Base-by-base conservation (phyloP, 1,140 invertebrate species). In the Drosophila erecta region DNA sequence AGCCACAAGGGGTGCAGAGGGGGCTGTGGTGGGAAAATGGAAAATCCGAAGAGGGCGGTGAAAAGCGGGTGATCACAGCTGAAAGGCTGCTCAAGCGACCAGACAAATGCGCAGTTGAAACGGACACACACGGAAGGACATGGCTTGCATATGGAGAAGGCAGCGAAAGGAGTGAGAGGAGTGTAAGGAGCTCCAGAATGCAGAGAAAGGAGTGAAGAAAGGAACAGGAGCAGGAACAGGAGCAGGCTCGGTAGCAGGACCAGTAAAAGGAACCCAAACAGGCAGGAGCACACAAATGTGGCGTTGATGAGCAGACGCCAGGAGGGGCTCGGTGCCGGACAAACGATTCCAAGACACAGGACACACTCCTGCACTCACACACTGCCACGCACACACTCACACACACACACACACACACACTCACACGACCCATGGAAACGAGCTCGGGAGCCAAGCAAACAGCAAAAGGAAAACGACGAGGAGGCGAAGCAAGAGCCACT, bases 71-170 rank as follows among this genome's bases (percentile, higher is more conserved):
- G 43, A 70, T 44, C 79, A 72, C 84, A 87, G 84, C 72, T 87
- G 83, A 87, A 83, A 87, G 76, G 81, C 67, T 87, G 83, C 76
- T 87, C 83, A 86, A 86, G 81, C 79, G 83, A 79, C 79, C 83
- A 86, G 83, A 78, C 83, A 86, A 87, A 87, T 87, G 83, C 66
- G 50, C 76, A 89, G 84, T 80, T 77, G 69, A 74, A 89, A 77
- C 73, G 81, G 74, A 75, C 79, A 67, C 54, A 66, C 53, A 65
- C 22, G 59, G 61, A 69, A 51, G 64, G 44, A 76, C 74, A 69
- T 54, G 57, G 47, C 50, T 76, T n/a, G 59, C 49, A 30, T 50
- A 38, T 57, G 62, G 43, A 53, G 38, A 41, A 58, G n/a, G 44
- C 33, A 44, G 43, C 51, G 49, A 37, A 72, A 71, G 66, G 65